Evolutionary conservation across 2,797 vertebrate species (phyloP).

Genomic region (Spea hammondii): DNA sequence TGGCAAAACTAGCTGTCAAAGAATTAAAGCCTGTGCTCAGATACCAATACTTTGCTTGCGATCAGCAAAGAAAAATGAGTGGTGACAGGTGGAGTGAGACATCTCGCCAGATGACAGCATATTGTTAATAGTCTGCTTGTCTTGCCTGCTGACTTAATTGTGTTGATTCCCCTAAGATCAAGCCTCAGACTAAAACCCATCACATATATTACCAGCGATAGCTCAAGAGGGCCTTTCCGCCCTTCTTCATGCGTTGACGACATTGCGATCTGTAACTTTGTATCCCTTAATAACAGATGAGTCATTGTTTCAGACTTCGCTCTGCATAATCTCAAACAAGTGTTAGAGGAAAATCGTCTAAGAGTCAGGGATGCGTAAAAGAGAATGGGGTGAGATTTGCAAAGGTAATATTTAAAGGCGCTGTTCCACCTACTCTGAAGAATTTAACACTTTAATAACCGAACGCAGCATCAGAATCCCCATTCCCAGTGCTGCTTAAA

Average conservation of each 20-base stretch:
- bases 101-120: background rate
- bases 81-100: constrained; percentile 4
- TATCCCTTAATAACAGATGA: background rate
- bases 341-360: background rate
- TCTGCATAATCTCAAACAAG: background rate
- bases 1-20: background rate
- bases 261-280: background rate
- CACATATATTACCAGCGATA: background rate
- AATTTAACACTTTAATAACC: too few species aligned
- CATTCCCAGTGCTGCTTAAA: too few species aligned
- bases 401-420: background rate
- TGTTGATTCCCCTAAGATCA: constrained; percentile 12
- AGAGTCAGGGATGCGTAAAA: background rate
- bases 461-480: too few species aligned
- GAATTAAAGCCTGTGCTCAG: background rate
- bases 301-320: background rate
- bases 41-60: constrained; percentile 11
- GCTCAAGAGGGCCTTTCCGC: background rate
- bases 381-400: background rate
- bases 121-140: background rate
- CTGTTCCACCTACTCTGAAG: too few species aligned
- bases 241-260: background rate
- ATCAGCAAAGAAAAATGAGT: constrained; percentile 1
- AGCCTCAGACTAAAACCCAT: background rate
- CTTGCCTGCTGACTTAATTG: background rate